These are phyloP conservation scores for Pocota personata DNA, from an alignment of 2,888 invertebrate species.

Conservation along the genomic window DNA sequence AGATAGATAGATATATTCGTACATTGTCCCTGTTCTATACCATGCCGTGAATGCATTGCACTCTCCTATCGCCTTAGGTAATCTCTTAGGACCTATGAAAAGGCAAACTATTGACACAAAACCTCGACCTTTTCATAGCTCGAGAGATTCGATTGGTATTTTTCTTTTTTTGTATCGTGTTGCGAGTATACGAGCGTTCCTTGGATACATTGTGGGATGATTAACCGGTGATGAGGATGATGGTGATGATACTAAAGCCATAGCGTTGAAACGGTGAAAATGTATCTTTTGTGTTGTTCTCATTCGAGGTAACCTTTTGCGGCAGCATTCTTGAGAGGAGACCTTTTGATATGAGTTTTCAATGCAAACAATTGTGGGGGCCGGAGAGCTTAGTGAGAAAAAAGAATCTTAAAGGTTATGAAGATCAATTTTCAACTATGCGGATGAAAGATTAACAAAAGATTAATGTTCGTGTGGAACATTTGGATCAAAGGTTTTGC, in stretches of 20 bases:
- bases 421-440: constrained; percentile 40
- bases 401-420: constrained; percentile 31
- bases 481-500: constrained; percentile 23
- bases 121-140: constrained; percentile 65
- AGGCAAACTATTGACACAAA: constrained; percentile 70
- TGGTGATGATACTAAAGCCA: constrained; percentile 36
- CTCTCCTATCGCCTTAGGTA: constrained; percentile 40
- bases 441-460: constrained; percentile 42
- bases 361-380: constrained; percentile 33
- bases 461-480: constrained; percentile 41
- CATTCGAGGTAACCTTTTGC: constrained; percentile 49
- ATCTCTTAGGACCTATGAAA: constrained; percentile 43
- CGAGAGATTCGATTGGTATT: constrained; percentile 42
- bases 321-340: constrained; percentile 17
- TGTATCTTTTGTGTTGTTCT: constrained; percentile 53
- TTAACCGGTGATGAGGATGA: constrained; percentile 59
- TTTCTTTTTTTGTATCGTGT: constrained; percentile 32
- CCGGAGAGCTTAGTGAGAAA: background rate
- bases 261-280: constrained; percentile 36
- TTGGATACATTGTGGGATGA: constrained; percentile 51
- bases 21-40: constrained; percentile 46
- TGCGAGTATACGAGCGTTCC: background rate
- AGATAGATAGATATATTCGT: background rate
- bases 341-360: constrained; percentile 15
- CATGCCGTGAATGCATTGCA: constrained; percentile 43